Conservation (phyloP, 2,888 invertebrate genomes). For the Cacoxenus indagator region DNA sequence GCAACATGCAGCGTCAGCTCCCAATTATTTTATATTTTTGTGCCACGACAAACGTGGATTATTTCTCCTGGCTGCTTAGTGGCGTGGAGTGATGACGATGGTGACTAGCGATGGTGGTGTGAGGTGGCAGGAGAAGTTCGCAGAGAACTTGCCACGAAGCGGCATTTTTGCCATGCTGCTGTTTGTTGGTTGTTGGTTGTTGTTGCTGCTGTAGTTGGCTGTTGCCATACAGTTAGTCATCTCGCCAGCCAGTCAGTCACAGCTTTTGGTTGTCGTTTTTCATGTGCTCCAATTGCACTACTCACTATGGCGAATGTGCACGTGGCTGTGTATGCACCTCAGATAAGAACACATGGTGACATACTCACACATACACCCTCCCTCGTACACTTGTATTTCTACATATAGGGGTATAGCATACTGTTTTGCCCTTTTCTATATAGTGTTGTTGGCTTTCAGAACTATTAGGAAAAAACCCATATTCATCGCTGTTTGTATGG, state of each 20-base stretch:
- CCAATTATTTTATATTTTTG: conserved; percentile 60
- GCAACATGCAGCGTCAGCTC: conserved; percentile 44
- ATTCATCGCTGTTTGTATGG: not conserved
- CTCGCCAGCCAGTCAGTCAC: not conserved
- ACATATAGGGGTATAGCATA: not conserved
- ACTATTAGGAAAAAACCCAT: no score
- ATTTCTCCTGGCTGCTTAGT: not conserved
- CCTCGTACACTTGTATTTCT: not conserved
- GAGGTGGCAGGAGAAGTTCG: not conserved
- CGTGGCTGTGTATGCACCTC: not conserved
- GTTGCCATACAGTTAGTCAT: not conserved
- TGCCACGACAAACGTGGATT: conserved; percentile 52
- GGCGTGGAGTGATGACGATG: not conserved
- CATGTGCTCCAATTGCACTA: conserved; percentile 9
- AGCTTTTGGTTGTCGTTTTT: not conserved
- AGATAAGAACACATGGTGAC: not conserved
- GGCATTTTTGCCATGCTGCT: no score
- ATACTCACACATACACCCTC: not conserved
- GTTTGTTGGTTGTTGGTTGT: not conserved
- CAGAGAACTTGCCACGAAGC: not conserved
- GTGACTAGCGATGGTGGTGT: not conserved
- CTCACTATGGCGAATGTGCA: not conserved
- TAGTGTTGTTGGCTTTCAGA: no score
- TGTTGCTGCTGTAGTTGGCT: not conserved
- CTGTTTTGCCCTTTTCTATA: not conserved